These are phyloP conservation scores for Chionomys nivalis DNA, from an alignment of 2,113 vertebrate genomes.

Conservation along the genomic window DNA sequence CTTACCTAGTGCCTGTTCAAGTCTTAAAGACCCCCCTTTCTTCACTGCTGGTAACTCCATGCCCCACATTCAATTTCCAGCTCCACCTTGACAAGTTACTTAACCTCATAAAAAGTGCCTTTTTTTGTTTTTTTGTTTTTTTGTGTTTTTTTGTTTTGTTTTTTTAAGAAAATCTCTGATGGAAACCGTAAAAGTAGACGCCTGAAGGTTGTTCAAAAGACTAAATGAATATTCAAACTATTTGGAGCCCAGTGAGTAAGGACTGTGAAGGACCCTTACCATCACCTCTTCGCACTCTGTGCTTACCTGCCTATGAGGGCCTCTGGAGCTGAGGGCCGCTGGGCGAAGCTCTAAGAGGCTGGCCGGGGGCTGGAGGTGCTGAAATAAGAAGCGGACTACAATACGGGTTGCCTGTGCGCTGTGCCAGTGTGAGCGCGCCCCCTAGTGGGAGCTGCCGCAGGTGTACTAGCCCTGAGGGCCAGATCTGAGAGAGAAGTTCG, in stretches of 20 bases:
- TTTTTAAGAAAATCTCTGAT: not conserved
- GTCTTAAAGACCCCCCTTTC: not conserved
- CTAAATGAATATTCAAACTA: not conserved
- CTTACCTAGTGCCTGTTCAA: not conserved
- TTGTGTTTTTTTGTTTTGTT: no score
- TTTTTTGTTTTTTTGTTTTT: not conserved
- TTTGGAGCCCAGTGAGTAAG: not conserved
- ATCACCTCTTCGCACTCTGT: not conserved
- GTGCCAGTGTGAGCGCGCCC: not conserved
- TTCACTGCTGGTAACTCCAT: not conserved
- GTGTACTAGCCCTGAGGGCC: not conserved
- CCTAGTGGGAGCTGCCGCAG: not conserved
- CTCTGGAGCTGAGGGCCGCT: constrained; percentile 20
- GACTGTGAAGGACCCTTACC: not conserved
- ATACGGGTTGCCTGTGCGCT: not conserved
- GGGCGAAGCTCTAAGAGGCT: not conserved
- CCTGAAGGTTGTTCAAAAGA: not conserved
- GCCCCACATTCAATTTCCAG: not conserved
- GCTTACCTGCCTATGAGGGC: constrained; percentile 58
- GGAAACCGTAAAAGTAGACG: not conserved
- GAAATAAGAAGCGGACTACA: not conserved
- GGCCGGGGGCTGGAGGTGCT: not conserved
- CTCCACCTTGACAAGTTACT: not conserved
- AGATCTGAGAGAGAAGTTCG: not conserved
- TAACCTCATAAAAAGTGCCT: not conserved